Evolutionary conservation across 2,113 vertebrate species (phyloP).

Genomic region (Hippocampus guttulatus): DNA sequence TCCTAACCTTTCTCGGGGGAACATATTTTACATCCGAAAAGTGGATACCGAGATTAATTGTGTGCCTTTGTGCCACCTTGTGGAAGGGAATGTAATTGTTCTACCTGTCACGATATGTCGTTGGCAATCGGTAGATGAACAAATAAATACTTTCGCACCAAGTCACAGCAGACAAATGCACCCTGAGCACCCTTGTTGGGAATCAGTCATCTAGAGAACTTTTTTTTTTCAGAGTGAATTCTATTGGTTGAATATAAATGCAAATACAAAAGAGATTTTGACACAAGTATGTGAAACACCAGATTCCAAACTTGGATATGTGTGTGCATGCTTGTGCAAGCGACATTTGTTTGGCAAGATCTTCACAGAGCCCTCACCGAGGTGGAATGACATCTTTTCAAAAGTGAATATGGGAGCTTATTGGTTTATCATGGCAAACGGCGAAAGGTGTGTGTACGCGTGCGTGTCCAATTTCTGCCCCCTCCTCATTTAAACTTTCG

Average conservation of each 20-base stretch:
- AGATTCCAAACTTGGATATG: conserved; percentile 4
- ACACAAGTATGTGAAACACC: not conserved
- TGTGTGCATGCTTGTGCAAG: conserved; percentile 26
- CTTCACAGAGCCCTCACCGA: conserved; percentile 7
- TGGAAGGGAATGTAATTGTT: not conserved
- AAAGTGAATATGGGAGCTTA: not conserved
- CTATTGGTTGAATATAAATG: not conserved
- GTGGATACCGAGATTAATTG: not conserved
- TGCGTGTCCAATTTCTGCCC: not conserved
- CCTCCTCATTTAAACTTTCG: conserved; percentile 20
- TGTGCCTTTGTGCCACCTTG: not conserved
- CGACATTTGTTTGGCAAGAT: conserved; percentile 26
- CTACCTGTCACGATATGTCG: not conserved
- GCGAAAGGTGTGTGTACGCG: conserved; percentile 3
- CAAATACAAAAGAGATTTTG: not conserved
- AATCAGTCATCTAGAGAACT: too few species aligned
- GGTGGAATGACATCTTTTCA: conserved; percentile 18
- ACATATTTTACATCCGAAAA: too few species aligned
- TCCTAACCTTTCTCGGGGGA: too few species aligned
- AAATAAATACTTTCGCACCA: too few species aligned
- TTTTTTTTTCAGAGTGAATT: not conserved
- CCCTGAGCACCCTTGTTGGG: too few species aligned
- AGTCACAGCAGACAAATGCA: too few species aligned
- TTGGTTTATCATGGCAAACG: conserved; percentile 2
- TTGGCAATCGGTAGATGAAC: too few species aligned